Conservation (phyloP, 2,797 vertebrate species). For the Trematomus bernacchii region DNA sequence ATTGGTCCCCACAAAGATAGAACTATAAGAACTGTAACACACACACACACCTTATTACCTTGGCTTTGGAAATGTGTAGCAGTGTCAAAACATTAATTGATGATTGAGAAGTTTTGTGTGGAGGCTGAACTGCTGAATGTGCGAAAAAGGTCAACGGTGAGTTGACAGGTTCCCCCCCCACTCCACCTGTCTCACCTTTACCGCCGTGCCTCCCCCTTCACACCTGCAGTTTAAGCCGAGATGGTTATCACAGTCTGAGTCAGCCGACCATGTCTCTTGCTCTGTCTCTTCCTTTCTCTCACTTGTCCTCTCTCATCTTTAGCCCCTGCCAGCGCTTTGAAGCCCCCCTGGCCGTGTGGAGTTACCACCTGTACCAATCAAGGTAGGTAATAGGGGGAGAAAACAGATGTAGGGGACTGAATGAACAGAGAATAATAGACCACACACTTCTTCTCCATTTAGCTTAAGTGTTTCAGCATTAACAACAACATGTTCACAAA, state of each 20-base stretch:
- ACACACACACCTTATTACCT: neutral
- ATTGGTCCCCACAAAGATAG: neutral
- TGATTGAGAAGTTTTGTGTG: neutral
- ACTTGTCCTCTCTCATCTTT: slow-evolving; percentile 44
- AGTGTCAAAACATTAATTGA: neutral
- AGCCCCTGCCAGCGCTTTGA: slow-evolving; percentile 69
- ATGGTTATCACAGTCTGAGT: slow-evolving; percentile 73
- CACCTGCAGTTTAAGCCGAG: slow-evolving; percentile 75
- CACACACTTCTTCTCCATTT: slow-evolving; percentile 59
- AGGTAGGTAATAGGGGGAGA: slow-evolving; percentile 59
- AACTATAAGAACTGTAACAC: neutral
- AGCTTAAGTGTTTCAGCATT: neutral
- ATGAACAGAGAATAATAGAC: slow-evolving; percentile 55
- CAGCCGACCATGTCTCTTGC: slow-evolving; percentile 50
- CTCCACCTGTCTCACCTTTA: slow-evolving; percentile 59
- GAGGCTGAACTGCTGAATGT: slow-evolving; percentile 6
- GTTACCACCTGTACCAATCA: slow-evolving; percentile 60
- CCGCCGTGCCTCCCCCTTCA: slow-evolving; percentile 50
- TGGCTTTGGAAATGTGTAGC: neutral
- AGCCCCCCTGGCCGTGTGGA: slow-evolving; percentile 43
- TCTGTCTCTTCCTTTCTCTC: slow-evolving; percentile 33
- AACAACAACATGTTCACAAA: slow-evolving; percentile 3
- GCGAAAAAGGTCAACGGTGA: neutral
- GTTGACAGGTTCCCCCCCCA: slow-evolving; percentile 19
- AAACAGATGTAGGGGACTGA: slow-evolving; percentile 39